Conservation (phyloP, 2,797 vertebrate species). For the Valencia hispanica region DNA sequence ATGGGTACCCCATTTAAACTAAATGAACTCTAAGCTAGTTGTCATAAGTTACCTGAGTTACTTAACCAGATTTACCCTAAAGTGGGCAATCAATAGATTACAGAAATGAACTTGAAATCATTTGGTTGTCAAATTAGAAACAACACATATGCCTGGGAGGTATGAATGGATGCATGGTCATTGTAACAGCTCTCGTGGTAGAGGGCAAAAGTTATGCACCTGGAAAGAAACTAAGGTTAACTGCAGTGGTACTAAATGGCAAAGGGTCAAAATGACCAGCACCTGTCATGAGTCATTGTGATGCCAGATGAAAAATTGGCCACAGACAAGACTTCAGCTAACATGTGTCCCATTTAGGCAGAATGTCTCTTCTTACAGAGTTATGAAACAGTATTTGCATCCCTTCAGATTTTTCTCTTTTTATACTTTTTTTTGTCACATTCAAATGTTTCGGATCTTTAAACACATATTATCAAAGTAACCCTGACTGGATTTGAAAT, state of each 20-base stretch:
- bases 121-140: neutral
- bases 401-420: neutral
- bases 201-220: neutral
- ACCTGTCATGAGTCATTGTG: slow-evolving; percentile 29
- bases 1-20: neutral
- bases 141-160: neutral
- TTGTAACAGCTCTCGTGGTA: neutral
- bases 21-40: neutral
- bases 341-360: neutral
- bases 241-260: slow-evolving; percentile 2
- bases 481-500: neutral
- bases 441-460: neutral
- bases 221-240: neutral
- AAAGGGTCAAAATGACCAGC: slow-evolving; percentile 12
- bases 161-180: neutral
- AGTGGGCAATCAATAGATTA: neutral
- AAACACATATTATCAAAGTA: neutral
- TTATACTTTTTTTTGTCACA: neutral
- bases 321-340: neutral
- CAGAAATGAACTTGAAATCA: neutral
- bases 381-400: neutral
- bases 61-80: neutral
- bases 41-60: neutral
- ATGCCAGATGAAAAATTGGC: slow-evolving; percentile 20
- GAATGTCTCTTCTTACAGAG: neutral